These are phyloP conservation scores for Brachypodius melanocephalos DNA, from an alignment of 2,113 vertebrate species.

Conservation along the genomic window DNA sequence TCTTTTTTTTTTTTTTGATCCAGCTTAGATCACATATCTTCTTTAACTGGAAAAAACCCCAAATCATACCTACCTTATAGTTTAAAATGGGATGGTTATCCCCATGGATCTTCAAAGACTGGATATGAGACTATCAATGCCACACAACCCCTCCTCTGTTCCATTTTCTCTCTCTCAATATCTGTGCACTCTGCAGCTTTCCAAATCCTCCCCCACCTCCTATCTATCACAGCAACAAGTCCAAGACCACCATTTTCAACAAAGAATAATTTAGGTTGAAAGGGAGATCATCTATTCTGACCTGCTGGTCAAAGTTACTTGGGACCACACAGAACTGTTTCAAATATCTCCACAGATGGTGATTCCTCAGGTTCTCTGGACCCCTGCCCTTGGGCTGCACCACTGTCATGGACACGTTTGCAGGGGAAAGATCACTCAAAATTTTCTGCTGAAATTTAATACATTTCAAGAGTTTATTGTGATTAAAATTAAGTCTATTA, in stretches of 20 bases:
- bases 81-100: not conserved
- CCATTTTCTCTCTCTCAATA: not conserved
- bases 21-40: not conserved
- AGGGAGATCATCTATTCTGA: not conserved
- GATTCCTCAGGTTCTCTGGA: not conserved
- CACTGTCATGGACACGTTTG: not conserved
- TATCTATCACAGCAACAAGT: not conserved
- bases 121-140: not conserved
- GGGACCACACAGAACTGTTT: not conserved
- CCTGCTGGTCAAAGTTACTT: not conserved
- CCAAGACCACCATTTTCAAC: not conserved
- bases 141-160: not conserved
- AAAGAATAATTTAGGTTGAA: not conserved
- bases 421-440: not conserved
- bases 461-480: not conserved
- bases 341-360: not conserved
- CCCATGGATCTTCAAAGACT: accelerated
- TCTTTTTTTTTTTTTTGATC: not conserved
- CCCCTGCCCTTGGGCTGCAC: not conserved
- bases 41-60: not conserved
- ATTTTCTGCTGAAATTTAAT: not conserved
- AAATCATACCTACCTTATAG: not conserved
- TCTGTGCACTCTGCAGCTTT: not conserved
- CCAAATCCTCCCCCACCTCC: not conserved
- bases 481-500: not conserved